These are phyloP conservation scores for Capitulum mitella DNA, from an alignment of 2,888 invertebrate species.

Conservation along the genomic window DNA sequence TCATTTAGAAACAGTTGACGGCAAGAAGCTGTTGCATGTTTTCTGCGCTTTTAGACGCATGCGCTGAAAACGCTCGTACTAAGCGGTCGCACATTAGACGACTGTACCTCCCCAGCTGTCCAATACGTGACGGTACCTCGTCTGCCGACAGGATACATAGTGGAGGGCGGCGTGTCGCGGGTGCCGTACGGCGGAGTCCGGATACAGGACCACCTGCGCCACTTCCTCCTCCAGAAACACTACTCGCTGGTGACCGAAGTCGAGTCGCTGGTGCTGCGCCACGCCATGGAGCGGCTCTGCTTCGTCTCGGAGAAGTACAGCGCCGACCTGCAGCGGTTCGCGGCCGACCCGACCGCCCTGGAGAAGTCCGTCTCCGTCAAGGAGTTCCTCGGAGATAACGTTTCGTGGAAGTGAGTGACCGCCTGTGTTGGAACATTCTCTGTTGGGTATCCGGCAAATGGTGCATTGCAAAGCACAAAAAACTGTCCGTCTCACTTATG, in stretches of 20 bases:
- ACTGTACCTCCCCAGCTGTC: not conserved
- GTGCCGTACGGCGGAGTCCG: slow-evolving; percentile 50
- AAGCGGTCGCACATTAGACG: not conserved
- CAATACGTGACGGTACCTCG: no score
- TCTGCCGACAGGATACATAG: slow-evolving; percentile 44
- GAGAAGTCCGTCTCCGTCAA: slow-evolving; percentile 39
- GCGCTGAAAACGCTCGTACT: slow-evolving; percentile 35
- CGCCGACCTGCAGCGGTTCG: slow-evolving; percentile 43
- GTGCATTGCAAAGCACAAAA: no score
- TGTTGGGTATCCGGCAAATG: no score
- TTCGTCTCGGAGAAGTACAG: slow-evolving; percentile 47
- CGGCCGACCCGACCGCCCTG: slow-evolving; percentile 41
- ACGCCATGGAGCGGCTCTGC: slow-evolving; percentile 42
- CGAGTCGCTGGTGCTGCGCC: slow-evolving; percentile 42
- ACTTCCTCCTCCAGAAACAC: slow-evolving; percentile 43
- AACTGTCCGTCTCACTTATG: no score
- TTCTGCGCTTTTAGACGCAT: slow-evolving; percentile 30
- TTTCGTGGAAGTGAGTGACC: slow-evolving; percentile 39
- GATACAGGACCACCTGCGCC: slow-evolving; percentile 46
- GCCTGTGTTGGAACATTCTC: no score
- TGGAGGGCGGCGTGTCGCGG: slow-evolving; percentile 49
- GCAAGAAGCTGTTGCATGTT: slow-evolving; percentile 17
- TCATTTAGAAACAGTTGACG: no score
- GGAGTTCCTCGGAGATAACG: slow-evolving; percentile 38
- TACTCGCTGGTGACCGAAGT: slow-evolving; percentile 41